Evolutionary conservation across 2,113 vertebrate genomes (phyloP).

Genomic region (Lichenostomus cassidix): DNA sequence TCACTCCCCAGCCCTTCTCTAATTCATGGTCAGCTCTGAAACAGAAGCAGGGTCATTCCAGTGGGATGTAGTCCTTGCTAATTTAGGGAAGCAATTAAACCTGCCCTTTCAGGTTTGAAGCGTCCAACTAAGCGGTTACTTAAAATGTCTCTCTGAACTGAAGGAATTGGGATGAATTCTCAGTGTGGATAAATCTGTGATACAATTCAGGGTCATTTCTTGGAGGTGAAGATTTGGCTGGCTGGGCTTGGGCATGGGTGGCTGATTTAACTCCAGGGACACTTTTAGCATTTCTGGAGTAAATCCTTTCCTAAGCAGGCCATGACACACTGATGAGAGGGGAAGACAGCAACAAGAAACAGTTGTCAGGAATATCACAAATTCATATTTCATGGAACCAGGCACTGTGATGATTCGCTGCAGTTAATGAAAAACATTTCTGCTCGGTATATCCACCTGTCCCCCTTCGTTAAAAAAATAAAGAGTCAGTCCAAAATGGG

Average conservation of each 20-base stretch:
- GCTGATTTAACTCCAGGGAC: not conserved
- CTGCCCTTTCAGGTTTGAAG: not conserved
- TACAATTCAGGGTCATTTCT: not conserved
- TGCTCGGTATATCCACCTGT: constrained; percentile 18
- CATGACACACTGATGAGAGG: not conserved
- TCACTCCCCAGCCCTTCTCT: not conserved
- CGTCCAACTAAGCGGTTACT: not conserved
- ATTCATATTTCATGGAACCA: not conserved
- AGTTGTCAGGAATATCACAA: not conserved
- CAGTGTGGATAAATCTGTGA: not conserved
- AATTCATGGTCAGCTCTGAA: not conserved
- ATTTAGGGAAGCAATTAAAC: not conserved
- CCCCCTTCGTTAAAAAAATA: constrained; percentile 28
- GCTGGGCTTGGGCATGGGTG: not conserved
- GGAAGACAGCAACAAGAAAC: not conserved
- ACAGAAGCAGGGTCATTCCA: not conserved
- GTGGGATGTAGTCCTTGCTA: not conserved
- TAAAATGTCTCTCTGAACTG: not conserved
- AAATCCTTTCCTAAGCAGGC: not conserved
- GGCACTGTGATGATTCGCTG: not conserved
- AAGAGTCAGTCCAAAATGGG: not conserved
- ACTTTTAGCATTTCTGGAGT: fast-evolving
- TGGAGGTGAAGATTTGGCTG: not conserved
- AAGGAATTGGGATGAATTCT: not conserved
- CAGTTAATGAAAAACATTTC: constrained; percentile 33